phyloP scores from a whole-genome alignment of 2,797 vertebrate genomes.

The Lithobates sylvaticus region DNA sequence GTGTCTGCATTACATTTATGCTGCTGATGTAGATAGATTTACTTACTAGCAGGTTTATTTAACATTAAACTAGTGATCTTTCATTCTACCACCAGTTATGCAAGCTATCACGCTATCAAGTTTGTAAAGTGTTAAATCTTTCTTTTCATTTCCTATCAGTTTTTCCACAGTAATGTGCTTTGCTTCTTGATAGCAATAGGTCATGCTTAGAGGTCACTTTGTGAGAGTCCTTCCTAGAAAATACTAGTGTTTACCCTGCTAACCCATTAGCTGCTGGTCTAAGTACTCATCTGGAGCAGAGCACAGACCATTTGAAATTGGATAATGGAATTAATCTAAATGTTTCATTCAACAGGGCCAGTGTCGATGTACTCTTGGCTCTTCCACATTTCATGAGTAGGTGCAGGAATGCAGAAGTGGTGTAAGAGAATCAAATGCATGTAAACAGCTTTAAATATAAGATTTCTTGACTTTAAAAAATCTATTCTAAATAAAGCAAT shows the following conservation, averaged over 20 bases:
- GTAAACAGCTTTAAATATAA: neutral
- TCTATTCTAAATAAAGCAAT: too few relatives aligned
- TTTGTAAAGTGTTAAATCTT: conserved; percentile 34
- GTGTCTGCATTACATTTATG: too few relatives aligned
- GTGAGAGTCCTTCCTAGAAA: conserved; percentile 53
- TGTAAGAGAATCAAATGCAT: neutral
- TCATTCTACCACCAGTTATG: neutral
- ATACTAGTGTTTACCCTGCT: conserved; percentile 2
- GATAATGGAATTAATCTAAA: neutral
- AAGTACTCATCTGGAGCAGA: neutral
- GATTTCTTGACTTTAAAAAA: too few relatives aligned
- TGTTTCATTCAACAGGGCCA: neutral
- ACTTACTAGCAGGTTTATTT: too few relatives aligned
- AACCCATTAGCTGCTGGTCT: conserved; percentile 38
- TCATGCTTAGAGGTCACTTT: conserved; percentile 58
- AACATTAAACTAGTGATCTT: neutral
- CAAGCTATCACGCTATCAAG: neutral
- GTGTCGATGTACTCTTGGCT: too few relatives aligned
- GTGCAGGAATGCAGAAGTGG: too few relatives aligned
- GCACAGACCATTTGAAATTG: neutral
- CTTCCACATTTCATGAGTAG: too few relatives aligned
- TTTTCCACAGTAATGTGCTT: conserved; percentile 54
- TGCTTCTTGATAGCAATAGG: conserved; percentile 50
- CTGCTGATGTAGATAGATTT: too few relatives aligned
- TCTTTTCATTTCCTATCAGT: conserved; percentile 52